Conservation (phyloP, 1,140 invertebrate species). For the Ylistrum balloti region DNA sequence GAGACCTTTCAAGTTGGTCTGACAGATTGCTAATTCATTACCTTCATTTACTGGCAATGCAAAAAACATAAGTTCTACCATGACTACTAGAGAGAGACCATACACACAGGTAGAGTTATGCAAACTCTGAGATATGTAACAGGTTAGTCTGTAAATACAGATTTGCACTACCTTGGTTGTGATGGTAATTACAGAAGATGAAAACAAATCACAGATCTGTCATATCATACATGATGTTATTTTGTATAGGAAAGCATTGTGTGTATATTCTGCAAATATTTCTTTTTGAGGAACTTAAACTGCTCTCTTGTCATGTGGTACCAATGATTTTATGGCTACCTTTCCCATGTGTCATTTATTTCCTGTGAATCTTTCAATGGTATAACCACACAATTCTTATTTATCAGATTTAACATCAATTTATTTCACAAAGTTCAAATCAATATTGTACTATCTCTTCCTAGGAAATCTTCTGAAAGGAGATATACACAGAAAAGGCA, state of each 20-base stretch:
- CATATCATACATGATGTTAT: neutral
- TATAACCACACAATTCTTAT: neutral
- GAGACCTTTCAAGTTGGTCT: neutral
- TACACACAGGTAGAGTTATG: neutral
- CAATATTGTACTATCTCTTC: no score
- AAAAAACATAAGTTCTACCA: neutral
- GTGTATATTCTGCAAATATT: neutral
- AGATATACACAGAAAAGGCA: no score
- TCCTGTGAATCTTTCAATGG: neutral
- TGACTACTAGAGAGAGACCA: neutral
- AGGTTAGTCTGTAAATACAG: neutral
- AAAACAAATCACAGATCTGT: neutral
- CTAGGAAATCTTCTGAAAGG: no score
- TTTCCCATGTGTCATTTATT: neutral
- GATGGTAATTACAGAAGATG: neutral
- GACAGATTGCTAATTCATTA: neutral
- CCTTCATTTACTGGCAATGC: neutral
- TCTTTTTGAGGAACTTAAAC: neutral
- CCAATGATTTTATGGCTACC: no score
- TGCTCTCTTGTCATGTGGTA: no score
- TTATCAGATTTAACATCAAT: no score
- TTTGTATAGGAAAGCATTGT: neutral
- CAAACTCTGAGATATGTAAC: neutral
- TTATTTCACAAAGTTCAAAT: no score
- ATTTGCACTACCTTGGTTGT: neutral